phyloP scores from a whole-genome alignment of 2,797 vertebrate species.

The Pangasius djambal region DNA sequence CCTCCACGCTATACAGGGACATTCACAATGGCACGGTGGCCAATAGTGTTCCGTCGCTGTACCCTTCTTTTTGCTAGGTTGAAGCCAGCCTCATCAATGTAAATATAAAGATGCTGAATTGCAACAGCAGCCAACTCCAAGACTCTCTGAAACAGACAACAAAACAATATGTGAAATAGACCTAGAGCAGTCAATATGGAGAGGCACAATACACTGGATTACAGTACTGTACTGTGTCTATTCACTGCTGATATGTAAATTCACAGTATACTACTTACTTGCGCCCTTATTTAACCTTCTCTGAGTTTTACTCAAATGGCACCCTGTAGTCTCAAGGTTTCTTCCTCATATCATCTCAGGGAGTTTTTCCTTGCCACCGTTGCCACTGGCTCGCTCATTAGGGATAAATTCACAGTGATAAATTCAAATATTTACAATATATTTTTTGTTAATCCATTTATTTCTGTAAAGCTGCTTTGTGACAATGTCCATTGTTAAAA shows the following conservation, averaged over 20 bases:
- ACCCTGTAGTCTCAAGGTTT: too few species aligned
- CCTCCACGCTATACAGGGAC: neutral
- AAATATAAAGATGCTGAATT: neutral
- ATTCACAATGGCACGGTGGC: neutral
- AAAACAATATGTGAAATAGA: neutral
- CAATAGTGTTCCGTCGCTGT: neutral
- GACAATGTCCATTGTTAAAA: too few species aligned
- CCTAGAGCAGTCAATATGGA: neutral
- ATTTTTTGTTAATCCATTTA: too few species aligned
- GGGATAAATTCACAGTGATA: too few species aligned
- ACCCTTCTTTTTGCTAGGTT: neutral
- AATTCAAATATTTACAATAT: too few species aligned
- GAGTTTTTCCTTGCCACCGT: too few species aligned
- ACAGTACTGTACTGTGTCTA: neutral
- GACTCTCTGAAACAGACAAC: neutral
- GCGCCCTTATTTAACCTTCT: neutral
- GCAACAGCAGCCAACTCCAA: neutral
- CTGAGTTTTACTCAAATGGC: neutral
- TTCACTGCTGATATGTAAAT: constrained; percentile 5
- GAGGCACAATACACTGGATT: neutral
- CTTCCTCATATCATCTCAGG: too few species aligned
- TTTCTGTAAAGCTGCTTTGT: too few species aligned
- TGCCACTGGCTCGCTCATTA: too few species aligned
- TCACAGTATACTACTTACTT: neutral
- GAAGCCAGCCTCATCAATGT: neutral